Evolutionary conservation across 2,888 invertebrate genomes (phyloP), one percentile per base, ranked within the genome.

Genomic region (Perdita meconis): DNA sequence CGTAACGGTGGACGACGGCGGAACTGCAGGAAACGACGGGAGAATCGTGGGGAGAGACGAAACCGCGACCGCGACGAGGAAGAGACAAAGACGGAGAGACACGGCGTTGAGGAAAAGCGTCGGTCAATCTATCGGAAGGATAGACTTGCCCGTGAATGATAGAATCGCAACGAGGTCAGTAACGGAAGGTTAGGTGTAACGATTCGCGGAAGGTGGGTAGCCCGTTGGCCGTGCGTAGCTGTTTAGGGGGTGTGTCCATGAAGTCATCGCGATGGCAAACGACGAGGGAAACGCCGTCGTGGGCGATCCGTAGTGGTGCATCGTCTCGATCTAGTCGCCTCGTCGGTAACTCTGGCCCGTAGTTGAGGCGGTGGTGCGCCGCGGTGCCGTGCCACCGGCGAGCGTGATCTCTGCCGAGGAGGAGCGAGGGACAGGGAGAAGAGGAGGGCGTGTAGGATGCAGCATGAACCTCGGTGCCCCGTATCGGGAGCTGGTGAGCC

Each of bases 381-480:
- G 72, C 65, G 75, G 38, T 70, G 59, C 56, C 72, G 70, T 64
- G 67, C 69, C 51, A 55, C 59, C 77, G 71, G 66, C 82, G 65
- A 57, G 75, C 83, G 86, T 83, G 87, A 84, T 83, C 78, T 72
- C 80, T 77, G 82, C 68, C 64, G 76, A 70, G 63, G 78, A 57
- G 26, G 78, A 57, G 26, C 68, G 59, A 57, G 57, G 70, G 61
- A 77, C 63, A 74, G 75, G 80, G 76, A 66, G 81, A 60, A 71
- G 50, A 78, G 80, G 78, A 69, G 74, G 74, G 77, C 60, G 89
- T 88, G 85, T 91, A 92, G 90, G 89, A 92, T 92, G 92, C 92
- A 92, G 92, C 90, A 92, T 92, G 92, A 92, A 89, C 91, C 90
- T 88, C 90, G 88, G 89, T 88, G 88, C 85, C 90, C 89, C 86